Evolutionary conservation across 2,797 vertebrate genomes (phyloP), one percentile per base, ranked within the genome.

Genomic region (Sebastes nivosus): DNA sequence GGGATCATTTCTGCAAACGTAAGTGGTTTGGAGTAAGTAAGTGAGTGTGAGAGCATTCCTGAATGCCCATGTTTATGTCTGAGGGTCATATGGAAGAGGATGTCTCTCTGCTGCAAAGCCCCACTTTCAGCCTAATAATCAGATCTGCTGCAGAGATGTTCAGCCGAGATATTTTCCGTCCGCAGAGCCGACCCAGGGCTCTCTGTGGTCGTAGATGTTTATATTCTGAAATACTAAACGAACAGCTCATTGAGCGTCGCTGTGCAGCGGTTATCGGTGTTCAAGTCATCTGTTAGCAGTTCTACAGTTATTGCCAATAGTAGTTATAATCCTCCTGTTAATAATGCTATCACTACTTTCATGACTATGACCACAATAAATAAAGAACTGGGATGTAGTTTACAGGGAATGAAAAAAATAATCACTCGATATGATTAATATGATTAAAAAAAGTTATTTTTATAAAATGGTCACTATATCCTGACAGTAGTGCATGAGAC

Each of bases 11-110:
- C 83, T 88, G 88, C 89, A 80, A 58, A 77, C 66, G 24, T 42
- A 80, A 83, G 86, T 66, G 77, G 30, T 89, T 85, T 75, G 25
- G 84, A 80, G 60, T 38, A 42, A 78, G 82, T 64, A 14, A 2
- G 65, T 27, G 71, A 82, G 76, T 25, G 71, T 24, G 65, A 79
- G 75, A 76, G 86, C 87, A 71, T 88, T 91, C 77, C 83, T 80
- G 67, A 73, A 72, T 32, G 66, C 24, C 46, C 18, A 11, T 83
- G 82, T 87, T 88, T 84, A 80, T 67, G 42, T 86, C 67, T 69
- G 46, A 72, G 75, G 79, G 74, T 67, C 76, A 63, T 20, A 70
- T 66, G 59, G 38, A 74, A 30, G 78, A 82, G 30, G 66, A 71
- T 2, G 67, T 65, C 65, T 81, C 42, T 24, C 42, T 24, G 12